A percentile compares a stretch with the other conserved stretches of the same genome.
Evolutionary conservation across 1,140 invertebrate species (phyloP).

Genomic region (Caenorhabditis briggsae): DNA sequence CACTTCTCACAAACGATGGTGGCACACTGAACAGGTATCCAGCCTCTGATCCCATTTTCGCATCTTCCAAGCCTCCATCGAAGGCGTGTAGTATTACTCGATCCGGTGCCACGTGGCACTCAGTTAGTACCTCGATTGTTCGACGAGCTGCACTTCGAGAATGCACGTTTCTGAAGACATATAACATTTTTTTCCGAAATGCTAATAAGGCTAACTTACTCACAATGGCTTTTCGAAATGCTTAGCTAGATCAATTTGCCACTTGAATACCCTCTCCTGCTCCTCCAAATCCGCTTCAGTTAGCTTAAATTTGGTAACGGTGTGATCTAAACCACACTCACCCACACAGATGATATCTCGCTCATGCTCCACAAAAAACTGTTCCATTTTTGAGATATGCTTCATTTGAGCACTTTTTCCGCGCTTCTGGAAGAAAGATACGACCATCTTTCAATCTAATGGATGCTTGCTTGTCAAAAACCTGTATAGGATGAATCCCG

Average conservation of each 20-base stretch:
- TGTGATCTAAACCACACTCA: slow-evolving; percentile 50
- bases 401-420: slow-evolving; percentile 41
- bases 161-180: slow-evolving; percentile 37
- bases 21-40: slow-evolving; percentile 54
- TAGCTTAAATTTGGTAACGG: slow-evolving; percentile 31
- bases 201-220: not conserved
- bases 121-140: slow-evolving; percentile 19
- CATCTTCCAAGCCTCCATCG: not conserved
- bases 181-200: not conserved
- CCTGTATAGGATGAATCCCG: slow-evolving; percentile 58
- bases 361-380: slow-evolving; percentile 14
- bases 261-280: slow-evolving; percentile 44
- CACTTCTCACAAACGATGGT: slow-evolving; percentile 18
- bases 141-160: slow-evolving; percentile 38
- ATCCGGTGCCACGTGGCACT: slow-evolving; percentile 7
- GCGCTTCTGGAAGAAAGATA: slow-evolving; percentile 53
- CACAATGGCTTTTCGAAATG: slow-evolving; percentile 47
- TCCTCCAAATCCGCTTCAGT: slow-evolving; percentile 24
- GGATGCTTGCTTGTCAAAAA: too few species aligned
- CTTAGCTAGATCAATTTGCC: slow-evolving; percentile 46
- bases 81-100: slow-evolving; percentile 48
- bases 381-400: slow-evolving; percentile 15
- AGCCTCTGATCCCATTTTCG: not conserved
- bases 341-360: slow-evolving; percentile 52
- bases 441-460: too few species aligned